Base-by-base conservation (phyloP, 1,140 invertebrate species). In the Cydia fagiglandana region DNA sequence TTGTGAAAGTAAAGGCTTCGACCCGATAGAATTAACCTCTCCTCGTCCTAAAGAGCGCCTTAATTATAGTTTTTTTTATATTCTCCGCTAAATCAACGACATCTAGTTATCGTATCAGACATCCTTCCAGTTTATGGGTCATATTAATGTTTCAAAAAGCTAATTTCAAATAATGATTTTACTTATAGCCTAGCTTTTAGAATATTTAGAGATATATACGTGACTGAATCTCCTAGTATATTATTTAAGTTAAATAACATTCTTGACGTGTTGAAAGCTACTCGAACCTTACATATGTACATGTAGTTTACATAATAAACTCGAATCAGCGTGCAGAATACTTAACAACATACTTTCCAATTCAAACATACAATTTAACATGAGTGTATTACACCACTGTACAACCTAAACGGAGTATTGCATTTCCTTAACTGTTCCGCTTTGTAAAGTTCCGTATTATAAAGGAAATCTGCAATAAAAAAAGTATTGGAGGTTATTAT, bases 301-400 rank as follows among this genome's bases (percentile, higher is more conserved):
- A 61, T 24, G n/a, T n/a, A 12, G 56, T 38, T 70, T 70, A 70
- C 66, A 70, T 70, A 70, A 70, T 70, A 70, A 17, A 38, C 66
- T 70, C 10, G 34, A 38, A 41, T 24, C 66, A 70, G 34, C 15
- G 66, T 70, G 56, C 56, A 70, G 66, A 70, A 17, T 38, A 70
- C 66, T 38, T 38, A 34, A 38, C 30, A 38, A 38, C 64, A 66
- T 15, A 66, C 66, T 70, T 70, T 70, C 66, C 66, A 70, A 70
- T 70, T 38, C 66, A 70, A 70, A 70, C 66, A 70, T 70, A 70
- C 66, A 70, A 70, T 70, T 70, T 70, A 70, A 61, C 56, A 61
- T 61, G 56, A 61, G 56, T 15, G 47, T 61, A 61, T 61, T 61
- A 61, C 56, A 61, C 56, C 56, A 61, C 56, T 61, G 56, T 61